Evolutionary conservation across 2,113 vertebrate genomes (phyloP), one percentile per base, ranked within the genome.

Genomic region (Nesogale talazaci): DNA sequence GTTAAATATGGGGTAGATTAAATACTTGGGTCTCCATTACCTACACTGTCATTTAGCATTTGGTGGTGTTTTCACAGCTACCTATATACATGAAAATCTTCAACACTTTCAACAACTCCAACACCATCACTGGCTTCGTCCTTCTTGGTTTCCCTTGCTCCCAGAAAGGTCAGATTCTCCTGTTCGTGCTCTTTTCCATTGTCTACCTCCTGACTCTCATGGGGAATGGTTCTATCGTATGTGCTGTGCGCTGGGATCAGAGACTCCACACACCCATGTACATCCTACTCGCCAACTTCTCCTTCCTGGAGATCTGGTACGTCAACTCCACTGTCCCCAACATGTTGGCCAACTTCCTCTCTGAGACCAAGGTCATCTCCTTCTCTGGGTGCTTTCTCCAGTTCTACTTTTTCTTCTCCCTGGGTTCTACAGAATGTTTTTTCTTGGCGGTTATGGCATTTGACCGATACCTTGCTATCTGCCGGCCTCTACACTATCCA

Each of bases 391-490:
- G 88, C 38, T 72, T 80, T 27, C 46, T 90, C 20, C 88, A 90
- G 3, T 59, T 52, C 77, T 97, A 97, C 40, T 96, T 97, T 56
- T 95, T 97, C 86, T 96, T 97, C 57, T 97, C 96, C 56, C 75
- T 97, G 79, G 96, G 95, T 4, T 93, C 79, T 52, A 61, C 95
- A 19, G 96, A 97, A 57, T 96, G 93, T 11, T 95, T 97, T 80
- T 91, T 97, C 52, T 89, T 98, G 59, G 85, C 95, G 19, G 2
- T 93, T 7, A 97, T 98, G 96, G 96, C 97, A 74, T 97, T 96
- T 76, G 97, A 97, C 42, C 85, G 91, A 15, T 97, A 96, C 17
- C 93, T 97, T 11, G 97, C 97, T 75, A 97, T 98, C 91, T 98
- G 97, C 40, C 1, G 38, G 14, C 97, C 97, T 56, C 93, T 96